Conservation (phyloP, 2,113 vertebrate species). For the Irena cyanogastra region DNA sequence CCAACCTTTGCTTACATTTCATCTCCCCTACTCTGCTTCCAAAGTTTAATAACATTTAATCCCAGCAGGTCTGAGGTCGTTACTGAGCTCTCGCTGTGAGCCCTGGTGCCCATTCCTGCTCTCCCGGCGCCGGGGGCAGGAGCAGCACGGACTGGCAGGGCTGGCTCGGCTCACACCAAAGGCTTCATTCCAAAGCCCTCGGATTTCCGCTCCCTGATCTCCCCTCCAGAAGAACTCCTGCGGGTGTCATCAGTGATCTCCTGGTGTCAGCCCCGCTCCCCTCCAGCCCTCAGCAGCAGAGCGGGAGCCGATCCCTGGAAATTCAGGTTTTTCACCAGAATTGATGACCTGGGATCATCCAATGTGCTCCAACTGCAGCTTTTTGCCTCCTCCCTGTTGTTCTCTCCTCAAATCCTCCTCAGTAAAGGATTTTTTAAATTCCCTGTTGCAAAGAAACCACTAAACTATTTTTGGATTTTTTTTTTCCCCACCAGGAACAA, state of each 20-base stretch:
- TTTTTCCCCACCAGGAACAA: background rate
- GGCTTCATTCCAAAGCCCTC: background rate
- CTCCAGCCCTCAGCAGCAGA: background rate
- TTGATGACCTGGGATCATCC: background rate
- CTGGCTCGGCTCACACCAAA: background rate
- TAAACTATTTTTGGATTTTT: background rate
- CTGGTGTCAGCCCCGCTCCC: fast-evolving
- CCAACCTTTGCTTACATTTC: slow-evolving; percentile 3
- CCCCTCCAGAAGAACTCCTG: background rate
- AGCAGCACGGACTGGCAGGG: background rate
- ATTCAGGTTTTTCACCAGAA: background rate
- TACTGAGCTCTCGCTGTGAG: background rate
- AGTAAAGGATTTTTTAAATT: background rate
- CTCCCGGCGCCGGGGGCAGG: background rate
- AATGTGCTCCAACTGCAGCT: background rate
- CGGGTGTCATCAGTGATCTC: fast-evolving
- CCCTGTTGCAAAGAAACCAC: background rate
- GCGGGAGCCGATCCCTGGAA: fast-evolving
- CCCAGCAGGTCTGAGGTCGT: background rate
- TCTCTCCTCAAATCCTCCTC: background rate
- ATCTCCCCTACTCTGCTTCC: background rate
- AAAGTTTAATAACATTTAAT: background rate
- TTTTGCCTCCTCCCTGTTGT: background rate
- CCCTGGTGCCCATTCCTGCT: background rate
- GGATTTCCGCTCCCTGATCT: background rate